Evolutionary conservation across 2,113 vertebrate species (phyloP), one percentile per base, ranked within the genome.

Genomic region (Salvator merianae): DNA sequence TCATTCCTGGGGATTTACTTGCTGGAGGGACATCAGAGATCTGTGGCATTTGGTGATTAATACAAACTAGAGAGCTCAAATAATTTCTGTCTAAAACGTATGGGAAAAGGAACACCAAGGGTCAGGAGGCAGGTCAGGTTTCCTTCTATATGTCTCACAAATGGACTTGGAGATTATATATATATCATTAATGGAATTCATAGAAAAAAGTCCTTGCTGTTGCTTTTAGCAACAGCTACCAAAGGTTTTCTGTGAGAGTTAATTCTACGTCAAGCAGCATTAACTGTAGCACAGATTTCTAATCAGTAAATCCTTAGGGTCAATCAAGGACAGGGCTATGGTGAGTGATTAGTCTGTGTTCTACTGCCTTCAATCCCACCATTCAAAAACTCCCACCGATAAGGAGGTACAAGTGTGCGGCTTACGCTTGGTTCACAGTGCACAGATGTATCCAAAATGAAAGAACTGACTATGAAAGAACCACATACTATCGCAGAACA

Each of bases 261-360:
- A 93, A 93, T 91, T 93, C 91, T 92, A 30, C 90, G 91, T 91
- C 90, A 92, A 91, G 92, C 84, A 82, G 90, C 90, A 93, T 94
- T 93, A 94, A 87, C 86, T 1, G 0, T 73, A 85, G 90, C 89
- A 91, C 91, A 90, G 91, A 91, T 92, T 94, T 93, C 86, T 73
- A 91, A 88, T 65, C 0, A 70, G 1, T 84, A 92, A 94, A 94
- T 94, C 92, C 90, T 92, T 90, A 80, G 83, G 91, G 84, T 94
- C 36, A 1, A 22, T 72, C 84, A 71, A 93, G 93, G 93, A 93
- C 84, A 91, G 59, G n/a, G 79, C 81, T 83, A 76, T 71, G 78
- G 84, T 79, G 84, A 80, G 66, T 82, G 68, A 38, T 0, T 1
- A 1, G 81, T 85, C 84, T 73, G 84, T 87, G 80, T 80, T 86